Evolutionary conservation across 2,113 vertebrate species (phyloP), one percentile per base, ranked within the genome.

Genomic region (Anas platyrhynchos): DNA sequence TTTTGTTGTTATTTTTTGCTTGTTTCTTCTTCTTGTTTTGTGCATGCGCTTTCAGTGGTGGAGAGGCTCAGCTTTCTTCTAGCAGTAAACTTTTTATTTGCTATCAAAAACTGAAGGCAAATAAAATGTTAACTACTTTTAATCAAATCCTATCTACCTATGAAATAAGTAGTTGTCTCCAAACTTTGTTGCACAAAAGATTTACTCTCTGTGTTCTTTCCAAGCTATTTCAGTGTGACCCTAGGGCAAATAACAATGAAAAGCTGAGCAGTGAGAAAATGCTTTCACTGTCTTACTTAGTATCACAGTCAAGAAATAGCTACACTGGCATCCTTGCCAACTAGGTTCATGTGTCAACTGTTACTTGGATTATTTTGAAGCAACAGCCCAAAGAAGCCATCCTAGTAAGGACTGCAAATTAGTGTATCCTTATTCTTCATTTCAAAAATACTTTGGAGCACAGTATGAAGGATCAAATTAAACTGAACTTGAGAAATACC

Each of bases 341-440:
- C 7, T 25, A 83, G 73, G 92, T 92, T 98, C 96, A 79, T 74
- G 69, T 88, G 84, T 95, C 97, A 96, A 91, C 87, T 34, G 80
- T 87, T 58, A 72, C 87, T 84, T 1, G 0, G 85, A 77, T 93
- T 94, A 82, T 31, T 84, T 93, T 83, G 59, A 90, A 73, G 62
- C 55, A 93, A 82, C 69, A 97, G 90, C 82, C 93, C 89, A 14
- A 66, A 91, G 54, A 83, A 86, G 52, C 63, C 66, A 43, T 81
- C 78, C 80, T 83, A 96, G 82, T 76, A 89, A 96, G 68, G 84
- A 74, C 85, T 90, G 86, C 87, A 96, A 93, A 96, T 96, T 83
- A 80, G 69, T 62, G n/a, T 38, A 95, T 73, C 65, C 46, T 79
- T 80, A 91, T 62, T 75, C 67, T 78, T 91, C 8, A 14, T 85